phyloP scores from a whole-genome alignment of 2,797 vertebrate genomes.

The Danio choprae region DNA sequence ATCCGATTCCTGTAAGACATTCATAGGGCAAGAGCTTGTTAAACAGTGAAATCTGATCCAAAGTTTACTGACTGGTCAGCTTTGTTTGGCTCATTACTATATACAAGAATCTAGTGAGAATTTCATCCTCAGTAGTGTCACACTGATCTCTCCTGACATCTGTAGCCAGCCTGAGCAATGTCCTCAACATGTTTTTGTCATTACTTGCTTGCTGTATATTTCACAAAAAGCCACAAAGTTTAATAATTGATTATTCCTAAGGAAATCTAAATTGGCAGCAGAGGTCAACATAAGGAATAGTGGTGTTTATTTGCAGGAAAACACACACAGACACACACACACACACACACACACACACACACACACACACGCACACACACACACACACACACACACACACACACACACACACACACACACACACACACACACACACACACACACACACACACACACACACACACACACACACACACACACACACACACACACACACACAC shows the following conservation, averaged over 20 bases:
- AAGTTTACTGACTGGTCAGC: slow-evolving; percentile 12
- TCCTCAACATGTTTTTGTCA: slow-evolving; percentile 63
- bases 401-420: slow-evolving; percentile 30
- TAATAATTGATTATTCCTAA: slow-evolving; percentile 57
- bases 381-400: slow-evolving; percentile 29
- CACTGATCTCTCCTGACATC: slow-evolving; percentile 71
- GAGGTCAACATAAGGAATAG: slow-evolving; percentile 43
- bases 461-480: slow-evolving; percentile 42
- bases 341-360: slow-evolving; percentile 33
- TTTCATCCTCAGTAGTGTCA: slow-evolving; percentile 66
- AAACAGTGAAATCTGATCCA: slow-evolving; percentile 31
- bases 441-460: slow-evolving; percentile 38
- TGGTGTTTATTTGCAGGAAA: slow-evolving; percentile 1
- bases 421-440: slow-evolving; percentile 32
- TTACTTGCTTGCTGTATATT: slow-evolving; percentile 69
- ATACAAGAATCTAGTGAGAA: slow-evolving; percentile 63
- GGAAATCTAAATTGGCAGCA: slow-evolving; percentile 49
- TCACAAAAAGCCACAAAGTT: slow-evolving; percentile 63
- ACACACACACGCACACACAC: too few relatives aligned
- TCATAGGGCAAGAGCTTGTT: slow-evolving; percentile 19
- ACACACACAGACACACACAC: slow-evolving; percentile 36
- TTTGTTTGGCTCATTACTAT: slow-evolving; percentile 42
- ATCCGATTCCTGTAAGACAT: slow-evolving; percentile 25
- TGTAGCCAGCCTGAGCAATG: slow-evolving; percentile 67
- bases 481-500: slow-evolving; percentile 20